Percentiles rank a stretch among this genome's conserved stretches.
These are phyloP conservation scores for Antrozous pallidus DNA, from an alignment of 2,797 vertebrate species.

Conservation along the genomic window DNA sequence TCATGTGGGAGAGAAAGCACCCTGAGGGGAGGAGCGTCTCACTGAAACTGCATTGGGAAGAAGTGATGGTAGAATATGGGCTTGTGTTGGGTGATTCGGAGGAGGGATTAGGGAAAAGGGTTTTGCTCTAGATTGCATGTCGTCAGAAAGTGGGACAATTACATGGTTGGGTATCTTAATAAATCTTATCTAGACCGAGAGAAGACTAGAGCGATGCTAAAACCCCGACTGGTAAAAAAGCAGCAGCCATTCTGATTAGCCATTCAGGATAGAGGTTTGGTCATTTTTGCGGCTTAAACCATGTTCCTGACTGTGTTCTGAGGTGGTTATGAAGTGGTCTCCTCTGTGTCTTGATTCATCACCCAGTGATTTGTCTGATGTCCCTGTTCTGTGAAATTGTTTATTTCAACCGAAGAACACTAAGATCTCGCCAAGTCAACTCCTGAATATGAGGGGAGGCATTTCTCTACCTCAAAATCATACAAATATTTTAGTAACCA, in stretches of 20 bases:
- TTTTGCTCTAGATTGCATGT: not conserved
- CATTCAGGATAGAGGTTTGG: not conserved
- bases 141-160: not conserved
- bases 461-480: not conserved
- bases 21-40: accelerated
- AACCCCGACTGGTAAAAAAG: not conserved
- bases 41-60: not conserved
- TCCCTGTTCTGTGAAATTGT: not conserved
- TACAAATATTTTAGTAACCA: not conserved
- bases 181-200: not conserved
- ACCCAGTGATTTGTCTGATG: not conserved
- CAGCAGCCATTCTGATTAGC: not conserved
- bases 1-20: not conserved
- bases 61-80: not conserved
- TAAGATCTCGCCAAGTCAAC: too few species aligned
- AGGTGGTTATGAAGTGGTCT: accelerated
- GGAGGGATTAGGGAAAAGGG: not conserved
- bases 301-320: not conserved
- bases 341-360: not conserved
- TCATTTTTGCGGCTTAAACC: not conserved
- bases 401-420: not conserved
- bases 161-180: not conserved
- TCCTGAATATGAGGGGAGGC: not conserved
- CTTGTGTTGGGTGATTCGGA: not conserved
- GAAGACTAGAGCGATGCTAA: not conserved